Base-by-base conservation (phyloP, 2,888 invertebrate species). In the Proisotoma minuta region DNA sequence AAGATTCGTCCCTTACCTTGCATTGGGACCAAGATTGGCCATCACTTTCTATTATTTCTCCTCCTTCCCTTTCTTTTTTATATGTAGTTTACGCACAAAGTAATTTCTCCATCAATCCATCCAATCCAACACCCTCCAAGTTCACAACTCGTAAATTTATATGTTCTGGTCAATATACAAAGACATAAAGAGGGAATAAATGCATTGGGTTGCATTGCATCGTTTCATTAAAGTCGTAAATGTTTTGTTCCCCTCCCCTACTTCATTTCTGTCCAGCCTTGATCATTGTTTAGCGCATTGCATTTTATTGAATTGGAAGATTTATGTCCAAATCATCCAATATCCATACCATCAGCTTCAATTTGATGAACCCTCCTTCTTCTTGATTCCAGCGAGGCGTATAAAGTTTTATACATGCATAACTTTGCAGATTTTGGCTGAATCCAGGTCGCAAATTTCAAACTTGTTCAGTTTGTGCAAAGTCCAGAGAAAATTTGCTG, bases 21-120 rank as follows among this genome's bases (percentile, higher is more conserved):
- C 18, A 43, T 20, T 4, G 18, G 43, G 43, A 34, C 34, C 15
- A 8, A 15, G 34, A 34, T 34, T 34, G 34, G 15, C 43, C 43
- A 43, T 43, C 43, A n/a, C 43, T 43, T 43, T 43, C 43, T 43
- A 43, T 43, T 43, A 43, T 20, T n/a, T n/a, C n/a, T n/a, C n/a
- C n/a, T n/a, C n/a, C n/a, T n/a, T n/a, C n/a, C n/a, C n/a, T n/a
- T n/a, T n/a, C n/a, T n/a, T n/a, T n/a, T n/a, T n/a, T n/a, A n/a
- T n/a, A n/a, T n/a, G n/a, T n/a, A n/a, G n/a, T 43, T 43, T 5
- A 43, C 43, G 43, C 43, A 43, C 43, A 43, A 43, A 43, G 43
- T 43, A 43, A 43, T 43, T 43, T 20, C 18, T 43, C 43, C 43
- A 43, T 20, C 15, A 15, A 20, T 34, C 43, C 18, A 12, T 20